A percentile compares a stretch with the other conserved stretches of the same genome.
Evolutionary conservation across 2,888 invertebrate genomes (phyloP).

Genomic region (Axea sp.): DNA sequence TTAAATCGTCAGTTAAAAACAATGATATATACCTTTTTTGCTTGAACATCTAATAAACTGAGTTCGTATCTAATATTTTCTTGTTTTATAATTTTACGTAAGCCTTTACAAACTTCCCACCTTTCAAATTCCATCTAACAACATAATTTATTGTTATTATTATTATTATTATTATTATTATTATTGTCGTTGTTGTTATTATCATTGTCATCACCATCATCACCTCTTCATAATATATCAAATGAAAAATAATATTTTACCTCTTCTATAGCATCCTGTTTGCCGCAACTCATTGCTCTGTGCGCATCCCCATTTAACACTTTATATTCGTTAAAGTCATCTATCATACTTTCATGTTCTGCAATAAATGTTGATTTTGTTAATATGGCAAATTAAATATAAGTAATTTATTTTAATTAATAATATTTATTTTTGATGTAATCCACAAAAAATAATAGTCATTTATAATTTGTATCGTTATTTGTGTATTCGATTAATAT

Average conservation of each 20-base stretch:
- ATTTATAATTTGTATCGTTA: too few relatives aligned
- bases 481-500: too few relatives aligned
- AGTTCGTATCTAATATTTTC: conserved; percentile 75
- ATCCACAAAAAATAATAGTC: too few relatives aligned
- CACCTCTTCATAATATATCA: too few relatives aligned
- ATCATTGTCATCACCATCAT: too few relatives aligned
- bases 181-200: too few relatives aligned
- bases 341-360: conserved; percentile 50
- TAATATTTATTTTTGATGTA: too few relatives aligned
- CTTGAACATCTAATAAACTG: conserved; percentile 73
- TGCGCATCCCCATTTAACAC: conserved; percentile 74
- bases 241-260: too few relatives aligned
- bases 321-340: conserved; percentile 66
- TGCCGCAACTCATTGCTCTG: conserved; percentile 75
- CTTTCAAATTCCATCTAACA: conserved; percentile 74
- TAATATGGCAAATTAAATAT: not conserved
- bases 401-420: too few relatives aligned
- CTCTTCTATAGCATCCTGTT: conserved; percentile 74
- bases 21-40: conserved; percentile 70
- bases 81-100: conserved; percentile 73
- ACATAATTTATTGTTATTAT: conserved; percentile 8
- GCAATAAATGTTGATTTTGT: not conserved
- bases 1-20: not conserved
- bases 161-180: not conserved
- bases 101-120: conserved; percentile 74